Evolutionary conservation across 2,797 vertebrate species (phyloP).

Genomic region (Yasuhikotakia modesta): DNA sequence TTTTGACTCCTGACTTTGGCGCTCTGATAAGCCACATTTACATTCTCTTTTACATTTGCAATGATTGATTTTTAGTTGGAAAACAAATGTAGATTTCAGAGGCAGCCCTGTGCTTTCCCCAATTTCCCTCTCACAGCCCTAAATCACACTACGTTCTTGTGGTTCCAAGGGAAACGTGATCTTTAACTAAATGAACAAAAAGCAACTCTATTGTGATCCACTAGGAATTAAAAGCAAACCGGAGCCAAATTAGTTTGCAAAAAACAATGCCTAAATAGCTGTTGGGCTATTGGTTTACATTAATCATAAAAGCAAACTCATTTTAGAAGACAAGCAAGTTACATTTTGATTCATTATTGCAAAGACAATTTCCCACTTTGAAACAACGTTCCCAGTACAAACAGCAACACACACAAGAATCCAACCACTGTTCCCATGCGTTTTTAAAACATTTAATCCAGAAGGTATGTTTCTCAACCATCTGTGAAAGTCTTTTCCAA

Average conservation of each 20-base stretch:
- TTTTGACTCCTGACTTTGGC: conserved; percentile 24
- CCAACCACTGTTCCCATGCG: background rate
- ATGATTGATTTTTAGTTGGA: background rate
- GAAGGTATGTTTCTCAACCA: conserved; percentile 18
- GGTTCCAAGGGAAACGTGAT: background rate
- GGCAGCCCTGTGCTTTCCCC: too few species aligned
- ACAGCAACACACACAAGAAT: background rate
- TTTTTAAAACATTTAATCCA: conserved; percentile 22
- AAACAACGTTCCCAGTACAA: background rate
- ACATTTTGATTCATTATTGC: background rate
- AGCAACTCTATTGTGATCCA: background rate
- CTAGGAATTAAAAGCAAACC: background rate
- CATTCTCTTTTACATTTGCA: background rate
- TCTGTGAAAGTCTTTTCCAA: conserved; percentile 29
- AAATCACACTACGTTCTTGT: background rate
- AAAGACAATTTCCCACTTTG: background rate
- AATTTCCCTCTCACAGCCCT: background rate
- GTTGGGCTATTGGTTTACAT: background rate
- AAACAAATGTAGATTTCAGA: conserved; percentile 12
- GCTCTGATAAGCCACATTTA: conserved; percentile 10
- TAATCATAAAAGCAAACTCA: background rate
- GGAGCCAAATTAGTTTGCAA: background rate
- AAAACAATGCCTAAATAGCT: background rate
- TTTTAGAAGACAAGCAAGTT: background rate
- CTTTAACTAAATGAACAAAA: background rate